These are phyloP conservation scores for Isaurus tuberculatus DNA, from an alignment of 92 coral and sea anemone species.

Conservation along the genomic window DNA sequence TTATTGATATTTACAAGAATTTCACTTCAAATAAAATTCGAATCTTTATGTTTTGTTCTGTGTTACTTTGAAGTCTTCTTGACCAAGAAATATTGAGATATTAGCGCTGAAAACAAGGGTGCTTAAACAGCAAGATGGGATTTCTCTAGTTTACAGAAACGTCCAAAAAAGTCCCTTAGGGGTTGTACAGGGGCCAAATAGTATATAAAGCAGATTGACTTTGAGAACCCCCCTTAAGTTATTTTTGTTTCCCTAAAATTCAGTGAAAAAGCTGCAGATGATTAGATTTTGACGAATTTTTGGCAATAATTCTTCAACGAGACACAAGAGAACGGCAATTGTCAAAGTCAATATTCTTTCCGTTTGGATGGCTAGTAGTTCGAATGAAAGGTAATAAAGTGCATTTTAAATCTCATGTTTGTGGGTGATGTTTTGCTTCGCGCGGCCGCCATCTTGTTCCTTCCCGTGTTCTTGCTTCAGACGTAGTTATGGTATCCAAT, in stretches of 20 bases:
- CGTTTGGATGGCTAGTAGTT: background rate
- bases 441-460: conserved; percentile 49
- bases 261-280: background rate
- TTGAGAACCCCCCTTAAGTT: conserved; percentile 37
- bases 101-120: conserved; percentile 21
- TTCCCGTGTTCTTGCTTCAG: background rate
- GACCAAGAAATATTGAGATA: background rate
- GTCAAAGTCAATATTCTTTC: conserved; percentile 8
- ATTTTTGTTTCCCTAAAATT: conserved; percentile 1
- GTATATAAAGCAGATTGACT: conserved; percentile 3
- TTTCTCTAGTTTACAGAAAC: conserved; percentile 21
- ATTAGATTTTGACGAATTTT: conserved; percentile 1
- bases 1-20: background rate
- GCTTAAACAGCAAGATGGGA: conserved; percentile 31
- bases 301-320: background rate
- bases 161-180: conserved; percentile 27
- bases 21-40: background rate
- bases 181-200: conserved; percentile 11
- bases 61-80: background rate
- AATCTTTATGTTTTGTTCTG: background rate
- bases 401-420: conserved; percentile 25
- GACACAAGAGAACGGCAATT: conserved; percentile 13
- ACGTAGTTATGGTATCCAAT: conserved; percentile 2
- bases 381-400: conserved; percentile 41
- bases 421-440: conserved; percentile 29